Base-by-base conservation (phyloP, 1,140 invertebrate genomes). In the Aphidius ervi region DNA sequence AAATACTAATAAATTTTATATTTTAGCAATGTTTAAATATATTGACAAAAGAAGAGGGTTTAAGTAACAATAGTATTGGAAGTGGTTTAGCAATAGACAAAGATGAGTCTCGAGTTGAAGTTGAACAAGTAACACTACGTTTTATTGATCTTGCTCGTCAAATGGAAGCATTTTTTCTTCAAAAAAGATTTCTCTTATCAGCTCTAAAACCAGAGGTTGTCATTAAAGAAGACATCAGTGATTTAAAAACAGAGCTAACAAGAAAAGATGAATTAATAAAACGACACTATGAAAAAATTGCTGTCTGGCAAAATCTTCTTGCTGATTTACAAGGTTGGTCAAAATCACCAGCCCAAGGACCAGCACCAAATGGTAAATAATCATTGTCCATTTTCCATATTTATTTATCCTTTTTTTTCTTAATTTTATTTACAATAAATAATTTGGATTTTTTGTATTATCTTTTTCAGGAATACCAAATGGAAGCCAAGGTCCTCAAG, bases 121-220 rank as follows among this genome's bases (percentile, higher is more conserved):
- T 95, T 2, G 94, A 97, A 67, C 87, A 93, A 78, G 88, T 87
- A 16, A 86, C 90, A 46, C 79, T 90, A 58, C 82, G 88, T 62
- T 96, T 97, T 72, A 86, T 97, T 43, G 94, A 97, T 75, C 81
- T 93, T 41, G 94, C 93, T 1, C 82, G 93, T 40, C 91, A 95
- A 79, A 92, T 96, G 87, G 94, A 98, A 77, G 91, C 91, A 2
- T 96, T 94, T 75, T 98, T 98, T 72, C 75, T 98, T 1, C 93
- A 95, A 74, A 95, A 96, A 76, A 82, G 94, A 70, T 91, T 97
- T 71, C 80, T 96, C 0, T 78, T 97, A 3, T 95, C 94, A 3
- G 90, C 89, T 0, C 82, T 95, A 55, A 96, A 96, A 74, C 94
- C 94, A 0, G 94, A 97, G 76, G 84, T 95, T 66, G 84, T 95